A percentile compares a stretch with the other conserved stretches of the same genome.
Conservation (phyloP, 2,113 vertebrate genomes). For the Leptocoma aspasia region DNA sequence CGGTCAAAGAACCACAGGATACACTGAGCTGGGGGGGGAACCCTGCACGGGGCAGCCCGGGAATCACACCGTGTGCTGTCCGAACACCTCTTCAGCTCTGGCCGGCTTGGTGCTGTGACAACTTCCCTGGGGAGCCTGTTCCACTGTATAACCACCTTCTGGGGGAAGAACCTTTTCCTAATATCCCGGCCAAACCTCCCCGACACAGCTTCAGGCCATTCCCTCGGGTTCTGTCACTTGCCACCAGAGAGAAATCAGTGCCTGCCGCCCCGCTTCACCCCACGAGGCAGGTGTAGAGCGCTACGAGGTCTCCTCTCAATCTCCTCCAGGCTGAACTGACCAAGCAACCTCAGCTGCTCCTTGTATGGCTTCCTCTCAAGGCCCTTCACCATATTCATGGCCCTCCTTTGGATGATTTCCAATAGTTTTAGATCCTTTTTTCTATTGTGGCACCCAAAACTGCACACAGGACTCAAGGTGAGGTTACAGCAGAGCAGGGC, state of each 20-base stretch:
- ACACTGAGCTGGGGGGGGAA: neutral
- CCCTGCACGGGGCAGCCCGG: neutral
- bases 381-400: too few species aligned
- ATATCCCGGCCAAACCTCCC: neutral
- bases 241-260: too few species aligned
- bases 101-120: neutral
- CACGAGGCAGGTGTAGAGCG: rapidly evolving
- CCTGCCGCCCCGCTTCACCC: neutral
- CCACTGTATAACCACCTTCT: neutral
- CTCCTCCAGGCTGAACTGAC: neutral
- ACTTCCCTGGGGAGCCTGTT: neutral
- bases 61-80: neutral
- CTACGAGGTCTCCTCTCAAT: too few species aligned
- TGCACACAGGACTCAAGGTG: neutral
- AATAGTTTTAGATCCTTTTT: neutral
- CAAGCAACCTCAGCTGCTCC: neutral
- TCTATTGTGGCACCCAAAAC: neutral
- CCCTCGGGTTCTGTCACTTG: neutral
- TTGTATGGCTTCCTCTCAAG: neutral
- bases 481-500: neutral
- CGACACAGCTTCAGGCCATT: neutral
- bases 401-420: neutral
- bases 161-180: neutral
- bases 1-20: too few species aligned
- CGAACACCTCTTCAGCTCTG: neutral